phyloP scores from a whole-genome alignment of 2,113 vertebrate species.

The Cranoglanis bouderius region DNA sequence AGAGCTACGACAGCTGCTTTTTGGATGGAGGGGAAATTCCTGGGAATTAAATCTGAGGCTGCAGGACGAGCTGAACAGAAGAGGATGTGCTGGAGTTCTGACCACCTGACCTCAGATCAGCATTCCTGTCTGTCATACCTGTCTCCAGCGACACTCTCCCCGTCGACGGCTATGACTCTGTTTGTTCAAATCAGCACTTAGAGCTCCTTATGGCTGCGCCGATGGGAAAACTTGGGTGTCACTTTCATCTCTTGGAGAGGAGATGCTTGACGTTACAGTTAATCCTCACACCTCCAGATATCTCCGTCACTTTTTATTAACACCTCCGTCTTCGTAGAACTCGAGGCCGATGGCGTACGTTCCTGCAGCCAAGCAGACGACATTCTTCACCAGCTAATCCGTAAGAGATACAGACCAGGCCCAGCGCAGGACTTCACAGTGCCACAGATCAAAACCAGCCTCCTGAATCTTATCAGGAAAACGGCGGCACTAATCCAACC shows the following conservation, averaged over 20 bases:
- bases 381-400: conserved; percentile 32
- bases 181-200: conserved; percentile 2
- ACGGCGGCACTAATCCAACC: conserved; percentile 21
- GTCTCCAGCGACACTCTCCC: conserved; percentile 69
- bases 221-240: conserved; percentile 50
- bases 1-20: background rate
- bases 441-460: conserved; percentile 52
- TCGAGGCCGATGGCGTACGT: background rate
- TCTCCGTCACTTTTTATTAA: conserved; percentile 30
- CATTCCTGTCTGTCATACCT: conserved; percentile 68
- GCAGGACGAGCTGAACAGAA: conserved; percentile 60
- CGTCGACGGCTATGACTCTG: conserved; percentile 24
- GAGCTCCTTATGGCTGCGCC: background rate
- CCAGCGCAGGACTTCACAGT: conserved; percentile 19
- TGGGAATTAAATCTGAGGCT: conserved; percentile 48
- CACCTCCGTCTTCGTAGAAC: conserved; percentile 32
- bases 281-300: conserved; percentile 62
- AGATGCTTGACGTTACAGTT: conserved; percentile 47
- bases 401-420: conserved; percentile 40
- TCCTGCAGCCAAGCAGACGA: conserved; percentile 10
- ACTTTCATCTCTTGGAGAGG: conserved; percentile 31
- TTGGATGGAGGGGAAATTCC: conserved; percentile 59
- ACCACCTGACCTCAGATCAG: conserved; percentile 62
- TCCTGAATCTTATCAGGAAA: conserved; percentile 45
- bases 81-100: conserved; percentile 64